A percentile compares a stretch with the other conserved stretches of the same genome.
Evolutionary conservation across 2,113 vertebrate species (phyloP).

Genomic region (Orientallactaga bullata): DNA sequence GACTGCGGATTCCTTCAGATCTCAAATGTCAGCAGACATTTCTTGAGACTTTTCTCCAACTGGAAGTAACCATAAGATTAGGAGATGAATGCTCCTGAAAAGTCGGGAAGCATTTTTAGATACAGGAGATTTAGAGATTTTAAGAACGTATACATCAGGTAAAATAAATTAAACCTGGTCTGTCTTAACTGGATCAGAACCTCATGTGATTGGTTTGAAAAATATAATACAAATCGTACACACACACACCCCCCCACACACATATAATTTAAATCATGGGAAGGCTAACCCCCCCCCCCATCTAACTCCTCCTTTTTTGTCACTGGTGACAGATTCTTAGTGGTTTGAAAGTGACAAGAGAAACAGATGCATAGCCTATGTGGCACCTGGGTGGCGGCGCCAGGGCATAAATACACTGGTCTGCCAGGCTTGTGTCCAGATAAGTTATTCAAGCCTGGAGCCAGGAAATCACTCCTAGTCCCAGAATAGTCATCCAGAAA

Average conservation of each 20-base stretch:
- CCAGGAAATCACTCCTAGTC: background rate
- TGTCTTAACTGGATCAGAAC: background rate
- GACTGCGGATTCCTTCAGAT: conserved; percentile 76
- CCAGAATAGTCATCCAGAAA: background rate
- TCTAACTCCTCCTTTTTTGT: background rate
- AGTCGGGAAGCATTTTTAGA: conserved; percentile 21
- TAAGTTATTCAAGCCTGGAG: background rate
- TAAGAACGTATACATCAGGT: background rate
- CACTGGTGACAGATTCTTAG: background rate
- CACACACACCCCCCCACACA: background rate
- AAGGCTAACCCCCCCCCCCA: background rate
- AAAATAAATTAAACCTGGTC: background rate
- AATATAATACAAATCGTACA: background rate
- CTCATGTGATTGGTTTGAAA: background rate
- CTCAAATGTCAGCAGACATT: conserved; percentile 71
- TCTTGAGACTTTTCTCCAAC: conserved; percentile 60
- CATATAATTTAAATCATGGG: background rate
- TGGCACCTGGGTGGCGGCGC: background rate
- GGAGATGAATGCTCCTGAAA: conserved; percentile 26
- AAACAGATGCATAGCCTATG: background rate
- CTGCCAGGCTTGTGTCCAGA: conserved; percentile 39
- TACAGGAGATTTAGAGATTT: background rate
- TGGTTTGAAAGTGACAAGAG: background rate
- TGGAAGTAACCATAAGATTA: background rate
- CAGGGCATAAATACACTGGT: conserved; percentile 47